These are phyloP conservation scores for Cantharis nigra DNA, from an alignment of 2,888 invertebrate species.

Conservation along the genomic window DNA sequence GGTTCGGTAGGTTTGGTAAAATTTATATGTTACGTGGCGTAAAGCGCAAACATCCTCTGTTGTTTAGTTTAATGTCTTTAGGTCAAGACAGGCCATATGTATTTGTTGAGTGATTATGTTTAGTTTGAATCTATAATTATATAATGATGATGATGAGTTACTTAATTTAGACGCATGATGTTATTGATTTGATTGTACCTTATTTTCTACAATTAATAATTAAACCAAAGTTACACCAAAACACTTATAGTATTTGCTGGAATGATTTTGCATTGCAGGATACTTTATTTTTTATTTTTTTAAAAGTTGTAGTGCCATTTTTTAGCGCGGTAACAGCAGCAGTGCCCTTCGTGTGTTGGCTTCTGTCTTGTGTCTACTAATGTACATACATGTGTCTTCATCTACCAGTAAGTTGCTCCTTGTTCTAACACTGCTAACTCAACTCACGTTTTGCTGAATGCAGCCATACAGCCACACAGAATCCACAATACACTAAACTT, in stretches of 20 bases:
- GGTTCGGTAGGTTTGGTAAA: slow-evolving; percentile 47
- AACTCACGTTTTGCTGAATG: slow-evolving; percentile 19
- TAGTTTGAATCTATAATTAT: slow-evolving; percentile 47
- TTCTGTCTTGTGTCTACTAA: slow-evolving; percentile 56
- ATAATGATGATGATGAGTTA: slow-evolving; percentile 34
- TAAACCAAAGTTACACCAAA: slow-evolving; percentile 57
- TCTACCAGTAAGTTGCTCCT: slow-evolving; percentile 53
- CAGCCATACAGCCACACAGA: not conserved
- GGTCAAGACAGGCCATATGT: slow-evolving; percentile 47
- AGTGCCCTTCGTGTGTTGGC: slow-evolving; percentile 47
- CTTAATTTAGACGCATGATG: slow-evolving; percentile 45
- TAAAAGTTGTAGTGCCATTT: slow-evolving; percentile 28
- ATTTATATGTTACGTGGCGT: slow-evolving; percentile 51
- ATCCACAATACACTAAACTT: not conserved
- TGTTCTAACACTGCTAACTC: slow-evolving; percentile 45
- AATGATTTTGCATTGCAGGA: slow-evolving; percentile 39
- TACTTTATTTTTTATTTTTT: slow-evolving; percentile 13
- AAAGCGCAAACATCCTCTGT: slow-evolving; percentile 55
- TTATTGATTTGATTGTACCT: slow-evolving; percentile 57
- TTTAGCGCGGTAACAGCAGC: slow-evolving; percentile 41
- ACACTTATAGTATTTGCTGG: slow-evolving; percentile 29
- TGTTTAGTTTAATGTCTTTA: slow-evolving; percentile 48
- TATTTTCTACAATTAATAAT: slow-evolving; percentile 56
- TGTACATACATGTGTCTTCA: slow-evolving; percentile 50
- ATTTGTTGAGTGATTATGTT: slow-evolving; percentile 54